A percentile compares a stretch with the other conserved stretches of the same genome.
phyloP scores from a whole-genome alignment of 1,140 invertebrate genomes.

The Drepana arcuata region DNA sequence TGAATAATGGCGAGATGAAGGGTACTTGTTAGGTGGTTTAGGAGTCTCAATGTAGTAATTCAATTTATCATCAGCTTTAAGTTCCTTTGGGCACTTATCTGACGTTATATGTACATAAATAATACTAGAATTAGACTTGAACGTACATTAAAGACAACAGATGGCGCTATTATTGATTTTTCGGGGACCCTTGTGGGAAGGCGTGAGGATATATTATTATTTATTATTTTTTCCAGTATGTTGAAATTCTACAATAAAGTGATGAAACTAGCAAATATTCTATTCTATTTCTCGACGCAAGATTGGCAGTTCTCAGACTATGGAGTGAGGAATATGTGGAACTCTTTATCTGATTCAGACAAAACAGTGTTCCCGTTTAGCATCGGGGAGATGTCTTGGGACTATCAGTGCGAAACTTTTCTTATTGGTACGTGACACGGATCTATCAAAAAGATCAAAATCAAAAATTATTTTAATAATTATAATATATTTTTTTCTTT shows the following conservation, averaged over 20 bases:
- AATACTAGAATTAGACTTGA: too few species aligned
- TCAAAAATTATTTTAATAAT: too few species aligned
- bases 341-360: slow-evolving; percentile 75
- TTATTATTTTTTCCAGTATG: slow-evolving; percentile 69
- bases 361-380: slow-evolving; percentile 79
- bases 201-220: not conserved
- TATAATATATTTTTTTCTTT: too few species aligned
- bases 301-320: slow-evolving; percentile 80
- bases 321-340: slow-evolving; percentile 71
- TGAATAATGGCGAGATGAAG: too few species aligned
- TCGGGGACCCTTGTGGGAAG: too few species aligned
- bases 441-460: too few species aligned
- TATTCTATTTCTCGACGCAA: slow-evolving; percentile 82
- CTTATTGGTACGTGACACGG: slow-evolving; percentile 37
- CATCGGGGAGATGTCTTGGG: slow-evolving; percentile 79
- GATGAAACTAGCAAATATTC: slow-evolving; percentile 76
- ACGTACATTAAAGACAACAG: too few species aligned
- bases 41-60: too few species aligned
- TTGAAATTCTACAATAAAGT: slow-evolving; percentile 80
- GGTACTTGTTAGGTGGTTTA: too few species aligned
- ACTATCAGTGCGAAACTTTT: slow-evolving; percentile 48
- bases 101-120: slow-evolving; percentile 3
- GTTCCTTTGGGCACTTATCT: too few species aligned
- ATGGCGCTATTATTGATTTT: not conserved
- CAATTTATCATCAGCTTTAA: too few species aligned